phyloP scores from a whole-genome alignment of 2,113 vertebrate species.

The Callipepla squamata region DNA sequence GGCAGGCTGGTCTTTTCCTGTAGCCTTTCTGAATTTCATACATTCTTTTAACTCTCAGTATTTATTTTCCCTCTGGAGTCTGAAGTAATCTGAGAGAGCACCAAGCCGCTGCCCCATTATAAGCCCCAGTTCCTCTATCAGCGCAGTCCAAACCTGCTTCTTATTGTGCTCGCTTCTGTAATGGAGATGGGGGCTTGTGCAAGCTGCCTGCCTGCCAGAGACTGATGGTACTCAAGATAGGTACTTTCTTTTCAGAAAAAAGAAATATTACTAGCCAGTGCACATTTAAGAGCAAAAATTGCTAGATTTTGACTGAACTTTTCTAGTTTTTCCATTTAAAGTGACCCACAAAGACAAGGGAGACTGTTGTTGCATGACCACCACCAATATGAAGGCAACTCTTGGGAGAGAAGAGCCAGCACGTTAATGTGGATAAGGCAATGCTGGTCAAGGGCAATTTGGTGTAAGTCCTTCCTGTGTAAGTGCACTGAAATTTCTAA shows the following conservation, averaged over 20 bases:
- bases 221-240: constrained; percentile 5
- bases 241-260: constrained; percentile 22
- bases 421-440: background rate
- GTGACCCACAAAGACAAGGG: background rate
- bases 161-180: constrained; percentile 1
- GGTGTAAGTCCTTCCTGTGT: background rate
- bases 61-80: constrained; percentile 58
- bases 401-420: background rate
- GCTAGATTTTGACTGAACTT: background rate
- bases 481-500: background rate
- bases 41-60: constrained; percentile 45
- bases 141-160: background rate
- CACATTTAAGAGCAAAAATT: background rate
- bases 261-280: background rate
- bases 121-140: constrained; percentile 34
- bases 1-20: constrained; percentile 41
- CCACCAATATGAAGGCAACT: background rate
- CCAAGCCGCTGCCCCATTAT: constrained; percentile 5
- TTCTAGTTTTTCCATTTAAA: background rate
- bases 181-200: constrained; percentile 3
- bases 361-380: background rate
- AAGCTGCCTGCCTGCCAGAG: background rate
- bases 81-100: constrained; percentile 59
- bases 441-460: background rate
- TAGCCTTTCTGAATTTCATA: constrained; percentile 54